phyloP scores from a whole-genome alignment of 2,797 vertebrate genomes.

The Melanotaenia parkinsoni region DNA sequence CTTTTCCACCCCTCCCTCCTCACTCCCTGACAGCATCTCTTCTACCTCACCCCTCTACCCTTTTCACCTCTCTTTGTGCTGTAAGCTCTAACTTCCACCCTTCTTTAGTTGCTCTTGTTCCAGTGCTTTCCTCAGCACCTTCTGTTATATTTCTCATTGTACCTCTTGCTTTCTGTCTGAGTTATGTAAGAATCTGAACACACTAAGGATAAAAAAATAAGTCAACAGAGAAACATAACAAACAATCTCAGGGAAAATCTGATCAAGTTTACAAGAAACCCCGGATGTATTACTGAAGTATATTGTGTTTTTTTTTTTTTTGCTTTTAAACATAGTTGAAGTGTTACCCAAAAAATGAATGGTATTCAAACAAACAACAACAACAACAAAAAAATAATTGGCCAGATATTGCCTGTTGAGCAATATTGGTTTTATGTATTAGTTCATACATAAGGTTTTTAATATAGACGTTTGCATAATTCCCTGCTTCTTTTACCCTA shows the following conservation, averaged over 20 bases:
- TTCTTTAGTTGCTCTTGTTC: constrained; percentile 25
- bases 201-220: constrained; percentile 30
- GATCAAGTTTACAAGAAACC: not conserved
- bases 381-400: not conserved
- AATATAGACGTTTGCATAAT: constrained; percentile 15
- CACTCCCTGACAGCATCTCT: constrained; percentile 43
- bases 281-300: constrained; percentile 10
- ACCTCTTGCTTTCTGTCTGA: not conserved
- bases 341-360: not conserved
- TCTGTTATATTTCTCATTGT: constrained; percentile 17
- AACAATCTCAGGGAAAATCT: constrained; percentile 5
- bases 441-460: not conserved
- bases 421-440: not conserved
- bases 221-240: not conserved
- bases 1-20: constrained; percentile 38
- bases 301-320: not conserved
- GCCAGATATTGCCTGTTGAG: not conserved
- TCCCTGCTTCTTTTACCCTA: constrained; percentile 1
- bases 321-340: not conserved
- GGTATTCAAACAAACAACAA: not conserved
- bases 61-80: constrained; percentile 27
- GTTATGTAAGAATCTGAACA: constrained; percentile 38
- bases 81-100: constrained; percentile 23
- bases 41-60: constrained; percentile 32
- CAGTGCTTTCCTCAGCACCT: constrained; percentile 15